Evolutionary conservation across 2,888 invertebrate genomes (phyloP).

Genomic region (Coremacera marginata): DNA sequence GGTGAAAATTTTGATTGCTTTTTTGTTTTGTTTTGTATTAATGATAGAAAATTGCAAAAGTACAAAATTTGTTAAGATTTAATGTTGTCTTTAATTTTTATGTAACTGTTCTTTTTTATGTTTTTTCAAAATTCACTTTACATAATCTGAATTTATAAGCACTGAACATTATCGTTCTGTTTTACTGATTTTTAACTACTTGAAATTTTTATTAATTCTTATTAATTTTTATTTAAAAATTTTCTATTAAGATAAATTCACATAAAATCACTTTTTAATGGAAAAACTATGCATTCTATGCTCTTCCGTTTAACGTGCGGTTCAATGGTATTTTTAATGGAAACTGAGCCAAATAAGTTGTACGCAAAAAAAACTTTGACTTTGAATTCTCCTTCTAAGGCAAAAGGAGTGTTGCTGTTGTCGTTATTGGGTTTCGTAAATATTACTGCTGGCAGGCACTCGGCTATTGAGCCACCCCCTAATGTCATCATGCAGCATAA

Average conservation of each 20-base stretch:
- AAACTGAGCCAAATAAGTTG: constrained; percentile 23
- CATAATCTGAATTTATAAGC: neutral
- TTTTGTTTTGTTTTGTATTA: no score
- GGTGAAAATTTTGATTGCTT: no score
- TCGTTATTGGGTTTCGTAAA: neutral
- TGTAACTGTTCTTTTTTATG: neutral
- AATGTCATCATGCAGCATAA: neutral
- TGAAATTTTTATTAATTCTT: neutral
- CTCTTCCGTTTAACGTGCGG: neutral
- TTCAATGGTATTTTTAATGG: constrained; percentile 2
- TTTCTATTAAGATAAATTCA: neutral
- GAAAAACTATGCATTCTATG: neutral
- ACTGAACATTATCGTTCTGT: neutral
- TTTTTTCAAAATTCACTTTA: neutral
- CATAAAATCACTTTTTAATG: neutral
- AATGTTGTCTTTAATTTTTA: neutral
- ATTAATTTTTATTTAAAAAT: neutral
- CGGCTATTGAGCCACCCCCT: neutral
- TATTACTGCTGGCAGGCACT: neutral
- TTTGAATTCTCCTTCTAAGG: constrained; percentile 52
- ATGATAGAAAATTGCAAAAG: neutral
- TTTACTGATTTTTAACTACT: neutral
- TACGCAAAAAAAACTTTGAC: constrained; percentile 46
- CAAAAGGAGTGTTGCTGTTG: constrained; percentile 9
- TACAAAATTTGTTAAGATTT: neutral